Base-by-base conservation (phyloP, 1,140 invertebrate species). In the Phenacoccus solenopsis region DNA sequence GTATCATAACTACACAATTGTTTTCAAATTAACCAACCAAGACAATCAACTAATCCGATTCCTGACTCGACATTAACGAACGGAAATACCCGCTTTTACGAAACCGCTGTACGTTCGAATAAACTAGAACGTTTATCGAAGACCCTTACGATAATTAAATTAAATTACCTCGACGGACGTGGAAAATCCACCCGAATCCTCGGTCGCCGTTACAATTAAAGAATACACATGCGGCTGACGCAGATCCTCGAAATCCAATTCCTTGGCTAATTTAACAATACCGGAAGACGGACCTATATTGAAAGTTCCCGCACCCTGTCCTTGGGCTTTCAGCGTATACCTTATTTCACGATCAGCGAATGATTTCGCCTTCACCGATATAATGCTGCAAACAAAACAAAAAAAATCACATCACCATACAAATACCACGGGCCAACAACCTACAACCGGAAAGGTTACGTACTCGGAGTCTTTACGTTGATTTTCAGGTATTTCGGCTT, bases 381-480 rank as follows among this genome's bases (percentile, higher is more conserved):
- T 96, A 49, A 96, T 96, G 77, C 91, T 94, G 82, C 25, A 73
- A 73, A 72, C 73, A 69, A 27, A 59, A 49, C 28, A 72, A 16
- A 38, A 69, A 69, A 49, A 9, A 49, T 49, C 4, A n/a, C n/a
- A n/a, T 16, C 13, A 32, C 12, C 5, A 2, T 49, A 49, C 16
- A 49, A 3, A 49, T 16, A 2, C 3, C 38, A 49, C 38, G 2
- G 16, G 20, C 20, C 5, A 49, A 49, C 5, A 49, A 3, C 5
- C 2, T 16, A 49, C 38, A 10, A 49, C 3, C 3, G 5, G 5
- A n/a, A 49, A n/a, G n/a, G 2, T n/a, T 59, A 86, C 88, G 87
- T 84, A 96, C 93, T 96, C 93, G 24, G 93, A 94, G 79, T 96
- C 93, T 79, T 96, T 96, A 78, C 92, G 93, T 80, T 95, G 91